A percentile compares a stretch with the other conserved stretches of the same genome.
Evolutionary conservation across 2,888 invertebrate genomes (phyloP).

Genomic region (Chalcosyrphus nemorum): DNA sequence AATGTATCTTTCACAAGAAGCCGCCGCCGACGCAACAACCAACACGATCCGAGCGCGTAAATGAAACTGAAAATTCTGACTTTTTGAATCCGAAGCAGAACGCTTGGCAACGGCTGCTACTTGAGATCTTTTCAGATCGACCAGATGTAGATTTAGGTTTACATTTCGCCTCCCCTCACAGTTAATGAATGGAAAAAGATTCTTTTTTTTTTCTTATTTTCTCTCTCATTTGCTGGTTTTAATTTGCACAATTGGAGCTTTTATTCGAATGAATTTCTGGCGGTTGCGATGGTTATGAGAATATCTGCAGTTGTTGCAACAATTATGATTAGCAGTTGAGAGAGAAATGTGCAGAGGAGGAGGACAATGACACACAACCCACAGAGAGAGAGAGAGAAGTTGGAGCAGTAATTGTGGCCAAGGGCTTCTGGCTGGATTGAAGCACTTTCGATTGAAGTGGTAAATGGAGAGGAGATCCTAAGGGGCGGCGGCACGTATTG

Average conservation of each 20-base stretch:
- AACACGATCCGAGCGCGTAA: constrained; percentile 59
- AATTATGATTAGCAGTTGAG: constrained; percentile 21
- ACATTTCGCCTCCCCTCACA: background rate
- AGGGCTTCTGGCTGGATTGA: constrained; percentile 45
- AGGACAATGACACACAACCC: background rate
- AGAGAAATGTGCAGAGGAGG: background rate
- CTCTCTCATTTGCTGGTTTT: constrained; percentile 38
- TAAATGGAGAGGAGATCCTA: background rate
- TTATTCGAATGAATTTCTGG: constrained; percentile 44
- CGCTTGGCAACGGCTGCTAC: constrained; percentile 20
- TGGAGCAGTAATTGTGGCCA: constrained; percentile 10
- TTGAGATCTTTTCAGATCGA: constrained; percentile 67
- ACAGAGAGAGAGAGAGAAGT: background rate
- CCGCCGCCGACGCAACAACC: constrained; percentile 15
- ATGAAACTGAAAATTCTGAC: constrained; percentile 60
- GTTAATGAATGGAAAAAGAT: constrained; percentile 56
- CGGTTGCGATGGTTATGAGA: constrained; percentile 3
- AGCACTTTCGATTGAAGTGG: constrained; percentile 8
- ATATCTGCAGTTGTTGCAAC: constrained; percentile 41
- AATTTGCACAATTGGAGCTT: constrained; percentile 68
- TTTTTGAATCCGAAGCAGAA: constrained; percentile 23
- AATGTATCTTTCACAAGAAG: background rate
- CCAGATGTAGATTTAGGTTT: constrained; percentile 37
- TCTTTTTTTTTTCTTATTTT: constrained; percentile 32
- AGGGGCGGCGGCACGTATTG: background rate